Evolutionary conservation across 2,113 vertebrate species (phyloP), one percentile per base, ranked within the genome.

Genomic region (Oplegnathus fasciatus): DNA sequence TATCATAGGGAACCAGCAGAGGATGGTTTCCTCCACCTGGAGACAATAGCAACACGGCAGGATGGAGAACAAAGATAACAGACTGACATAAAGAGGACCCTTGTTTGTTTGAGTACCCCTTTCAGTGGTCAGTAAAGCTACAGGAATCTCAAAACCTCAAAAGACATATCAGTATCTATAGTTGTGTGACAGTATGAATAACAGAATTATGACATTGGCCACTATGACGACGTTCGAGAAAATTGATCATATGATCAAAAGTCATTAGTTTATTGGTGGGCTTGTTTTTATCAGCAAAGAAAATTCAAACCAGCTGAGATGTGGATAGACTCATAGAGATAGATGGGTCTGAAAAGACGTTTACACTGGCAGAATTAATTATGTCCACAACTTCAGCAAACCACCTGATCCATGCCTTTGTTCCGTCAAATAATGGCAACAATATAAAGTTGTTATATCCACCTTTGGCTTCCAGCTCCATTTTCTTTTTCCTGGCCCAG

Each of bases 381-480:
- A n/a, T n/a, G n/a, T n/a, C n/a, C n/a, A n/a, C n/a, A n/a, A n/a
- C n/a, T n/a, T n/a, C n/a, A n/a, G n/a, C n/a, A n/a, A n/a, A n/a
- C n/a, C n/a, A n/a, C n/a, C 24, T 55, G 14, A 57, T 24, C 5
- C 20, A 9, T 37, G 48, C 0, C 7, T 72, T 55, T 40, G 24
- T 54, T 26, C 18, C 7, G 42, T 46, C 3, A 28, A 44, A 74
- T 34, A 60, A 75, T 8, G 1, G 34, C 52, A 66, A 24, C 15
- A 32, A 50, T 28, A 37, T 15, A 30, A 28, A 52, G 4, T 26
- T 64, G 6, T 61, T 20, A 48, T 40, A 37, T 83, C 67, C 95
- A 99, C 98, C 98, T 99, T 99, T 99, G 86, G 97, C 96, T 94
- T 99, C 98, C 71, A 99, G 95, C 52, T 99, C 98, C 75, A 96